phyloP scores from a whole-genome alignment of 2,113 vertebrate species.

The Rutilus rutilus region DNA sequence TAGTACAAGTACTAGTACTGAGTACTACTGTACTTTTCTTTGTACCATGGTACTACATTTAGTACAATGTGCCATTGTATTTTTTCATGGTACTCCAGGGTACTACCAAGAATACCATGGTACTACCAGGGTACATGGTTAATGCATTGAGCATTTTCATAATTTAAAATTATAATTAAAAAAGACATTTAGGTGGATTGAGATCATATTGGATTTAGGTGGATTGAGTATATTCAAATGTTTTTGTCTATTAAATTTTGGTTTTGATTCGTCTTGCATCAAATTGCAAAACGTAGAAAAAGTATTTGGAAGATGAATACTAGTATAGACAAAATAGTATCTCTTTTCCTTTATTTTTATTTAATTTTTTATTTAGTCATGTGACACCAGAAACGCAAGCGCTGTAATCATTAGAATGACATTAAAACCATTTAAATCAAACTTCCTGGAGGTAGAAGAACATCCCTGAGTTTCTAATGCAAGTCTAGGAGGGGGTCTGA shows the following conservation, averaged over 20 bases:
- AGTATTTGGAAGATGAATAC: not conserved
- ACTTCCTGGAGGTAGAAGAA: constrained; percentile 58
- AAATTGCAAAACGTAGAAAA: not conserved
- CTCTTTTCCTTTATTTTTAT: no score
- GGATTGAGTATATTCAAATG: not conserved
- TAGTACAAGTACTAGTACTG: not conserved
- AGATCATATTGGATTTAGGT: no score
- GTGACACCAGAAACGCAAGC: not conserved
- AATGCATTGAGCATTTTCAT: not conserved
- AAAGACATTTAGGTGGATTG: not conserved
- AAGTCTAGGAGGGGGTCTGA: constrained; percentile 57
- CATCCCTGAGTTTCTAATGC: constrained; percentile 43
- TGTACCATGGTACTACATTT: not conserved
- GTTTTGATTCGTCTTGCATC: not conserved
- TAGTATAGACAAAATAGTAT: not conserved
- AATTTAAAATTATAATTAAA: not conserved
- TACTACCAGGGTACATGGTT: not conserved
- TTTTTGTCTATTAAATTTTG: not conserved
- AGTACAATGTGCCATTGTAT: not conserved
- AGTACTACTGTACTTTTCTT: not conserved
- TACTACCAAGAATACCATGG: not conserved
- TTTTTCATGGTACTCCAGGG: not conserved
- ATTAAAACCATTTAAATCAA: constrained; percentile 62
- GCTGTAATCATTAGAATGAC: constrained; percentile 47
- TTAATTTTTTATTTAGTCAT: not conserved